These are phyloP conservation scores for Heterohyrax brucei DNA, from an alignment of 2,797 vertebrate genomes.

Conservation along the genomic window DNA sequence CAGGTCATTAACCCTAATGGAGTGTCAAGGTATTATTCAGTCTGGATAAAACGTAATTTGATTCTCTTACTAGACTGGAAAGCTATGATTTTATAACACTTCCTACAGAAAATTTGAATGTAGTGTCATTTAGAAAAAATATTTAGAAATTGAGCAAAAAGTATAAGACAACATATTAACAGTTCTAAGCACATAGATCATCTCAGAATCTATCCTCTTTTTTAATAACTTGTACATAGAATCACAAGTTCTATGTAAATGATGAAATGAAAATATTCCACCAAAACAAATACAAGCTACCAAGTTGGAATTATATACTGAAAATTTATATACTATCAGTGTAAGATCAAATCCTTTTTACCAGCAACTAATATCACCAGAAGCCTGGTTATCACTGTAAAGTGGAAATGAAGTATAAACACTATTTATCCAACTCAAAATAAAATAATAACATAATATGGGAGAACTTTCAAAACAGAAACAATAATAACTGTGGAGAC, in stretches of 20 bases:
- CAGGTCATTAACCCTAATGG: background rate
- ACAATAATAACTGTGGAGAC: background rate
- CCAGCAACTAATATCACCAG: conserved; percentile 84
- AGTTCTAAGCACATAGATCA: conserved; percentile 30
- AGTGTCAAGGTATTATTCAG: background rate
- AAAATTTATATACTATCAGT: conserved; percentile 87
- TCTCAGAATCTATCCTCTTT: conserved; percentile 40
- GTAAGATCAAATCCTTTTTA: conserved; percentile 86
- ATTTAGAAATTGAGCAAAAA: background rate
- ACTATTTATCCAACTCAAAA: conserved; percentile 87
- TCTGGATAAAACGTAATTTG: conserved; percentile 24
- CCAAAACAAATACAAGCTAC: conserved; percentile 72
- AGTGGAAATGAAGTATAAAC: conserved; percentile 85
- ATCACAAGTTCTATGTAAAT: conserved; percentile 28
- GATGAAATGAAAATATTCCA: conserved; percentile 7
- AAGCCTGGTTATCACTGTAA: conserved; percentile 78
- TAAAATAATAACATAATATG: conserved; percentile 85
- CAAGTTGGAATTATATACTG: conserved; percentile 84
- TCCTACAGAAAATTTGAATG: background rate
- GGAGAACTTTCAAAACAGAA: conserved; percentile 83
- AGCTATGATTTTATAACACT: background rate
- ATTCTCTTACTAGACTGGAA: background rate
- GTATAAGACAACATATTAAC: background rate
- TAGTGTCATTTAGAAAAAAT: background rate
- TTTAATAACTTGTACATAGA: conserved; percentile 73